Evolutionary conservation across 2,113 vertebrate genomes (phyloP).

Genomic region (Leucosticte australis): DNA sequence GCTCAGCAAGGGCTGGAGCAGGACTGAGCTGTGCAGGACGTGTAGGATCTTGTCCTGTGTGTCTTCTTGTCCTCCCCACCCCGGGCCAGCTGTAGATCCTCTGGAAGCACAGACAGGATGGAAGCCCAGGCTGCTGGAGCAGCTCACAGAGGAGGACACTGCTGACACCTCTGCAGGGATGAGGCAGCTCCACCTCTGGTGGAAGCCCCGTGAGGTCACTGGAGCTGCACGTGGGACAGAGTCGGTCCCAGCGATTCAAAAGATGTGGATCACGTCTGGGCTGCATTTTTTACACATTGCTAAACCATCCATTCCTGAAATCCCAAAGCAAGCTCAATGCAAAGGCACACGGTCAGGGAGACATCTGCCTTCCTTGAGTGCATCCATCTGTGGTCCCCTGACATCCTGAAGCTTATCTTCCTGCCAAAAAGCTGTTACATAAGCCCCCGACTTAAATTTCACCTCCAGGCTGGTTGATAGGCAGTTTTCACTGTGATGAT

Average conservation of each 20-base stretch:
- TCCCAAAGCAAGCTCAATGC: constrained; percentile 41
- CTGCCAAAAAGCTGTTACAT: constrained; percentile 47
- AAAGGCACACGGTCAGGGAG: constrained; percentile 12
- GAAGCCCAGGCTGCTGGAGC: not conserved
- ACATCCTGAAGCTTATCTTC: not conserved
- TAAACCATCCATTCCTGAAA: constrained; percentile 61
- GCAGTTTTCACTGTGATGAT: constrained; percentile 10
- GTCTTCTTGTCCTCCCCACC: not conserved
- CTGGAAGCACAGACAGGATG: not conserved
- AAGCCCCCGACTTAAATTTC: constrained; percentile 45
- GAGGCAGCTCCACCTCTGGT: not conserved
- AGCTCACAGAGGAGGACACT: not conserved
- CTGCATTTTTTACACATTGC: constrained; percentile 56
- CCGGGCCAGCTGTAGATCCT: not conserved
- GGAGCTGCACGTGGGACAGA: not conserved
- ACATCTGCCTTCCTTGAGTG: constrained; percentile 69
- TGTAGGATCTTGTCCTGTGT: not conserved
- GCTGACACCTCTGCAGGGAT: not conserved
- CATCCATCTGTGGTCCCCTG: constrained; percentile 63
- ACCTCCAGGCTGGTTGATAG: not conserved
- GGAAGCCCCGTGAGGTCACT: not conserved
- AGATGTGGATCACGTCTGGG: not conserved
- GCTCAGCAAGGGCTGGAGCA: not conserved
- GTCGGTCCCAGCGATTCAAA: not conserved
- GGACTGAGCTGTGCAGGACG: not conserved